Evolutionary conservation across 2,888 invertebrate genomes (phyloP).

Genomic region (Apoderus coryli): DNA sequence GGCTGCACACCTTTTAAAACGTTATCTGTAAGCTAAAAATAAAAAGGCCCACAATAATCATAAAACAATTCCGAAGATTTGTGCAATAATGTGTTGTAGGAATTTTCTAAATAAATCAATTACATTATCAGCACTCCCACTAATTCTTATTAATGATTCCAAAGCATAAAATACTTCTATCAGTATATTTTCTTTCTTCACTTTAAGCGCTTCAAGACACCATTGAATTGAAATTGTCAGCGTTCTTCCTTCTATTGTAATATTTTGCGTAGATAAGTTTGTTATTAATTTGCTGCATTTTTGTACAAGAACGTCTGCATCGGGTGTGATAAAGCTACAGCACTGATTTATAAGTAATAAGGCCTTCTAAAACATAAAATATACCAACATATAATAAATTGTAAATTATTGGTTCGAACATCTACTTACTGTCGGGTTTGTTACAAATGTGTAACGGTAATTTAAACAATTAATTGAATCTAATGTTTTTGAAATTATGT

Average conservation of each 20-base stretch:
- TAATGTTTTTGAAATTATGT: constrained; percentile 38
- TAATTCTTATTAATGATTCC: constrained; percentile 28
- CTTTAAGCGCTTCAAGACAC: constrained; percentile 28
- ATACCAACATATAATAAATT: too few relatives aligned
- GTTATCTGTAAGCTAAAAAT: constrained; percentile 20
- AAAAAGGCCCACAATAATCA: too few relatives aligned
- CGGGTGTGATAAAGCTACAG: constrained; percentile 30
- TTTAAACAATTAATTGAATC: constrained; percentile 49
- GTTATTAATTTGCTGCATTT: constrained; percentile 44
- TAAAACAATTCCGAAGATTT: too few relatives aligned
- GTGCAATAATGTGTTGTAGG: too few relatives aligned
- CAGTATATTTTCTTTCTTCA: constrained; percentile 21
- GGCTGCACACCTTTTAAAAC: constrained; percentile 15
- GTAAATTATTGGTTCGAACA: too few relatives aligned
- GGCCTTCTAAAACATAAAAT: constrained; percentile 27
- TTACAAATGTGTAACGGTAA: constrained; percentile 33
- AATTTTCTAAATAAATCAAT: constrained; percentile 2
- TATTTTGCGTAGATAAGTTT: constrained; percentile 39
- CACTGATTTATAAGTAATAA: constrained; percentile 29
- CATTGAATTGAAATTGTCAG: constrained; percentile 27
- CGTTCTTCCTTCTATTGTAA: constrained; percentile 31
- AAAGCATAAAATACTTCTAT: constrained; percentile 29
- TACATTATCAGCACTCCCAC: constrained; percentile 4
- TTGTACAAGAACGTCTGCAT: constrained; percentile 39
- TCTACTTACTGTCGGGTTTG: constrained; percentile 25